Percentiles rank a stretch among this genome's conserved stretches.
These are phyloP conservation scores for Lucilia sericata DNA, from an alignment of 1,140 invertebrate species.

Conservation along the genomic window DNA sequence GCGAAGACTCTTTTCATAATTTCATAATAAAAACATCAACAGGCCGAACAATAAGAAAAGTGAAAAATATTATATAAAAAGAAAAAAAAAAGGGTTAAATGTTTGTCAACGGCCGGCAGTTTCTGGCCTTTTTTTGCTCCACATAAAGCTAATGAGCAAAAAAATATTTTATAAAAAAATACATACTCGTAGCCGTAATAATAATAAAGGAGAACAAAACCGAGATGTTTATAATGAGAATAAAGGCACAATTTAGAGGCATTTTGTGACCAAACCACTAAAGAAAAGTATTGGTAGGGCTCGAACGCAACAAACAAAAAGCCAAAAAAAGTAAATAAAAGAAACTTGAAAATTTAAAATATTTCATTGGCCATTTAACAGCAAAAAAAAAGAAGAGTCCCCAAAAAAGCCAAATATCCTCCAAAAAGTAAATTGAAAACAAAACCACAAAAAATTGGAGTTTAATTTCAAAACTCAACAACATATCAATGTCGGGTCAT, in stretches of 20 bases:
- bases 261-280: conserved; percentile 5
- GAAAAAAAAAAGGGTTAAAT: conserved; percentile 3
- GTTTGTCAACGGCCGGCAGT: not conserved
- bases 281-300: not conserved
- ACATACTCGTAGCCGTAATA: not conserved
- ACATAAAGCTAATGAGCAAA: not conserved
- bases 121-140: not conserved
- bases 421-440: not conserved
- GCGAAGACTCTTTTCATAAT: not conserved
- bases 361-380: not conserved
- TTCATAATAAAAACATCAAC: conserved; percentile 27
- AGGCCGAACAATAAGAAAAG: not conserved
- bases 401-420: not conserved
- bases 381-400: not conserved
- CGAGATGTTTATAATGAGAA: not conserved
- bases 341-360: conserved; percentile 21
- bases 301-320: not conserved
- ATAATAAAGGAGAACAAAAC: not conserved
- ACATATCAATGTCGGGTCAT: conserved; percentile 22
- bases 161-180: not conserved
- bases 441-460: not conserved
- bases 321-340: not conserved
- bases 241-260: not conserved
- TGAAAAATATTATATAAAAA: not conserved
- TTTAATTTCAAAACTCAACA: not conserved